phyloP scores from a whole-genome alignment of 1,140 invertebrate species.

The Heliconius hewitsoni region DNA sequence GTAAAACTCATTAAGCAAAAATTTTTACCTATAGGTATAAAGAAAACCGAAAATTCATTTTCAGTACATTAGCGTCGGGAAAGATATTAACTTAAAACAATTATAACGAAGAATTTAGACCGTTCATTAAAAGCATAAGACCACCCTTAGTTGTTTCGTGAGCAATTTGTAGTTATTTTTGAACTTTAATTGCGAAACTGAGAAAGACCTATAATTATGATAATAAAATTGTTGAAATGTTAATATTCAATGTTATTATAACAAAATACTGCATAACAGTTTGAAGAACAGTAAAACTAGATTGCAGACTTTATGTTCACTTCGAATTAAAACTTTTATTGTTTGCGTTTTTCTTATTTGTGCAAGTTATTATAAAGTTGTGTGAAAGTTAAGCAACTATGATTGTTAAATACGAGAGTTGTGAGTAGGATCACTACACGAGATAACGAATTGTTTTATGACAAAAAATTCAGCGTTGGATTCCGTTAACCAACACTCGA shows the following conservation, averaged over 20 bases:
- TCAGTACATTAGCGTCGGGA: neutral
- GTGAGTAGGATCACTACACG: no score
- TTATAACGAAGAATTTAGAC: conserved; percentile 36
- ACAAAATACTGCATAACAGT: conserved; percentile 15
- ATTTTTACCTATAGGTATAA: neutral
- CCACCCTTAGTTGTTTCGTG: conserved; percentile 29
- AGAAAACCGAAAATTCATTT: neutral
- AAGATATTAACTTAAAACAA: conserved; percentile 12
- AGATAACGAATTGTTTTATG: no score
- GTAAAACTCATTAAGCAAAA: no score
- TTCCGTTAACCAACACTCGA: no score
- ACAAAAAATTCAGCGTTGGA: no score
- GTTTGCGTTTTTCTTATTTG: neutral
- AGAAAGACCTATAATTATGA: conserved; percentile 21
- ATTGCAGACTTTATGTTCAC: neutral
- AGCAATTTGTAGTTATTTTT: conserved; percentile 35
- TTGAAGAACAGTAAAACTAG: neutral
- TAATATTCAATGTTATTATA: conserved; percentile 15
- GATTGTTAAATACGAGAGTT: no score
- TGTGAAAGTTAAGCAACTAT: neutral
- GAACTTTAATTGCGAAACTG: conserved; percentile 35
- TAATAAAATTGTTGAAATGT: conserved; percentile 27
- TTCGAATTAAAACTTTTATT: conserved; percentile 7
- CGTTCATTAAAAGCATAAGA: conserved; percentile 25
- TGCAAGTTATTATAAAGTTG: neutral